Evolutionary conservation across 2,113 vertebrate genomes (phyloP), one percentile per base, ranked within the genome.

Genomic region (Lophius piscatorius): DNA sequence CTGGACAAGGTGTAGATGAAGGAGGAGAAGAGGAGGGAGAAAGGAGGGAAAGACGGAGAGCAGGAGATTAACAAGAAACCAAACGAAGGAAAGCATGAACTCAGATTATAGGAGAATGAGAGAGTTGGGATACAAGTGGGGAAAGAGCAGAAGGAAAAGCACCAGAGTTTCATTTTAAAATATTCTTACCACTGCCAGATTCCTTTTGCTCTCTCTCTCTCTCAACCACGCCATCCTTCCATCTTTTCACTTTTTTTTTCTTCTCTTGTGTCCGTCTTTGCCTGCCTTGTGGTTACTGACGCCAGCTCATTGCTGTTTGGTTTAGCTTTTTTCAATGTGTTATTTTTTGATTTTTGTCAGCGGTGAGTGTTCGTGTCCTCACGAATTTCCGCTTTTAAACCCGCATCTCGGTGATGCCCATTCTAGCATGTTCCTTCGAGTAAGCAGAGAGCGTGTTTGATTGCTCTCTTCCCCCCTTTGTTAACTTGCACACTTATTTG

Each of bases 301-400:
- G 82, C 82, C 87, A 91, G 88, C 89, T 90, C 78, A 66, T 89
- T 74, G 91, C 89, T 91, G 89, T 90, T 90, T 88, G 81, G 70
- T 90, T 87, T 89, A 84, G 78, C 76, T 58, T 83, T 85, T 89
- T 83, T 83, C 70, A 79, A 78, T 57, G 82, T 83, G 44, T 49
- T 83, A 50, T 57, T 84, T 69, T 28, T 64, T 65, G 67, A 62
- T 74, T 76, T 54, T 63, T 71, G 29, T 73, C 63, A 71, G 78
- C 71, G 74, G 69, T 87, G 78, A 74, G 63, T 83, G 66, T 84
- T 82, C 77, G 59, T 76, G 69, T 87, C 73, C 70, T 78, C 21
- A 74, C 81, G 61, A 83, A 80, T 80, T 76, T 78, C 67, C 44
- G 66, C 73, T 83, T 79, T 3, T n/a, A 11, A 78, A 66, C 44